phyloP scores from a whole-genome alignment of 2,113 vertebrate species.

The Paradisaea rubra region DNA sequence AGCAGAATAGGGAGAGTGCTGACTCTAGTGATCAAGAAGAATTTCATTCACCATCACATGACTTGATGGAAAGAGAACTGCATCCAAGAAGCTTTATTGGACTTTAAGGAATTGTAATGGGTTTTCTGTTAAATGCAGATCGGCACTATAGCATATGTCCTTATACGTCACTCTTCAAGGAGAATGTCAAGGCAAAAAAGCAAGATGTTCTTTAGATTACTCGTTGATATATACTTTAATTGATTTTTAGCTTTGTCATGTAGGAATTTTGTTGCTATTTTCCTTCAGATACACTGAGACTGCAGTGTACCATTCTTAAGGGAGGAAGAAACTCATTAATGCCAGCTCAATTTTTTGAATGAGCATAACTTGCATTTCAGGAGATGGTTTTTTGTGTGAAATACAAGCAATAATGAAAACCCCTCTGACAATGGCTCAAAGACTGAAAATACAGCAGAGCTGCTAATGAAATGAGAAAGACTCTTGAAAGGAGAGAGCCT shows the following conservation, averaged over 20 bases:
- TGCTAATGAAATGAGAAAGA: background rate
- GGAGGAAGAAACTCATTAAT: background rate
- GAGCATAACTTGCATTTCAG: background rate
- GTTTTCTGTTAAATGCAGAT: background rate
- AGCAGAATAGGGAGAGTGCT: background rate
- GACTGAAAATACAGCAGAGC: background rate
- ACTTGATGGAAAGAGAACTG: background rate
- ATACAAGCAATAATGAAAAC: background rate
- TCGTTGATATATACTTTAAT: background rate
- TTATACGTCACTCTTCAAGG: background rate
- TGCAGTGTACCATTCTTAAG: background rate
- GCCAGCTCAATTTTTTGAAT: background rate
- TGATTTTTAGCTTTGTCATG: constrained; percentile 13
- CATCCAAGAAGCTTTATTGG: background rate
- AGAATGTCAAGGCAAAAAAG: background rate
- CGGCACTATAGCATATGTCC: background rate
- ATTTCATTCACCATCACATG: background rate
- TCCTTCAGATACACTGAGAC: background rate
- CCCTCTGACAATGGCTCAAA: background rate
- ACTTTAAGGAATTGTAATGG: background rate
- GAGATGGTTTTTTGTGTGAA: background rate
- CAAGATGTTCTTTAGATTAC: background rate
- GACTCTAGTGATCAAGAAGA: background rate
- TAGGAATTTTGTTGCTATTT: background rate
- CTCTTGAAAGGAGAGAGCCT: background rate